Conservation (phyloP, 2,888 invertebrate species). For the Holacanthella duospinosa region DNA sequence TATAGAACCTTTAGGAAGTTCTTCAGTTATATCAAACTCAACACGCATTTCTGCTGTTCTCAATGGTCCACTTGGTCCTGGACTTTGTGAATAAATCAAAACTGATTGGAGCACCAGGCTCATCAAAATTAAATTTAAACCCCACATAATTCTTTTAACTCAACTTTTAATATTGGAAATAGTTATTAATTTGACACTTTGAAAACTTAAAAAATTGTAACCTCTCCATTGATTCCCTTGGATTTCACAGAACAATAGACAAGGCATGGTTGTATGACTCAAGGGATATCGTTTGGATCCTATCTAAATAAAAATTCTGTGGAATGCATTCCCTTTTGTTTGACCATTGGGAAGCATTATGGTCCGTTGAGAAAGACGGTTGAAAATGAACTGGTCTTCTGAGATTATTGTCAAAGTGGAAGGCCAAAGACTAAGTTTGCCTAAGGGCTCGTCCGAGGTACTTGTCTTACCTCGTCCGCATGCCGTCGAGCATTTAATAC, state of each 20-base stretch:
- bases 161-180: background rate
- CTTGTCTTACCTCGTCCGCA: too few species aligned
- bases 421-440: background rate
- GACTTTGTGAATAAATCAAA: background rate
- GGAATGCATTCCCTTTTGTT: background rate
- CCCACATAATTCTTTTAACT: background rate
- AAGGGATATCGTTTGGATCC: too few species aligned
- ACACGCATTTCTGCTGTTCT: conserved; percentile 41
- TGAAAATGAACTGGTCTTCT: background rate
- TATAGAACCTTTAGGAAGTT: conserved; percentile 66
- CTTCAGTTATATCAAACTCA: conserved; percentile 75
- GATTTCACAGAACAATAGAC: too few species aligned
- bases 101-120: background rate
- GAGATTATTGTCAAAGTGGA: background rate
- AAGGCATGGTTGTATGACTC: too few species aligned
- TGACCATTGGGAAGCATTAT: background rate
- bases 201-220: too few species aligned
- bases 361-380: background rate
- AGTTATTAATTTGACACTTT: too few species aligned
- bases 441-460: background rate
- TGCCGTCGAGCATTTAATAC: too few species aligned
- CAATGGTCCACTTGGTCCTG: background rate
- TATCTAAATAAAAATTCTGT: too few species aligned
- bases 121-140: background rate
- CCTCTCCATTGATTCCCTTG: too few species aligned